These are phyloP conservation scores for Balearica regulorum DNA, from an alignment of 2,797 vertebrate species.

Conservation along the genomic window DNA sequence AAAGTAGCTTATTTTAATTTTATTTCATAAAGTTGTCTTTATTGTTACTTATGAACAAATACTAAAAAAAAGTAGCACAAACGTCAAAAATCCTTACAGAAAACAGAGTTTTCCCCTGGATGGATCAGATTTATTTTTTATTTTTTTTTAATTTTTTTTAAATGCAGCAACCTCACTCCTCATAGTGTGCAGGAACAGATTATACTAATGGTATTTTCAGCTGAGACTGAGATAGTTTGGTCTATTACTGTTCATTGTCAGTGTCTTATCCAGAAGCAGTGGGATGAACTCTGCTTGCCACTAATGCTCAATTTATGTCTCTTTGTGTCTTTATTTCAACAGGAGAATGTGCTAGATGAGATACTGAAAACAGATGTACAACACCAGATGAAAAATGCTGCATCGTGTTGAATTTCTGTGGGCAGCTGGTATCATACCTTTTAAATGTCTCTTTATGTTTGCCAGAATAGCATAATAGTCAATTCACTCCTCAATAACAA, in stretches of 20 bases:
- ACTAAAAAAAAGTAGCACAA: neutral
- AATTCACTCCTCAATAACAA: neutral
- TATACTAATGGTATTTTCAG: neutral
- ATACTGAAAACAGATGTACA: slow-evolving; percentile 40
- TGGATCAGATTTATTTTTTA: neutral
- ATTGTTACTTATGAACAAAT: neutral
- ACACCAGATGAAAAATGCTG: slow-evolving; percentile 11
- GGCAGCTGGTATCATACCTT: slow-evolving; percentile 23
- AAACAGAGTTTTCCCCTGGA: neutral
- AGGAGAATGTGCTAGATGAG: neutral
- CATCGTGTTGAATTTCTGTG: neutral
- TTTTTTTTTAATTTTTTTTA: neutral
- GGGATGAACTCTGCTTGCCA: slow-evolving; percentile 35
- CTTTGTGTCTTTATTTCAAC: slow-evolving; percentile 25
- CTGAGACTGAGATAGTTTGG: neutral
- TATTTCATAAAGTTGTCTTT: neutral
- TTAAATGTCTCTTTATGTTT: slow-evolving; percentile 26
- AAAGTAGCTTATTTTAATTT: neutral
- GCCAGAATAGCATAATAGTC: neutral
- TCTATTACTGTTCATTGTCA: slow-evolving; percentile 13
- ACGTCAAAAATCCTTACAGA: neutral
- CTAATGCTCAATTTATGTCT: slow-evolving; percentile 38
- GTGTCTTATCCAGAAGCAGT: slow-evolving; percentile 13
- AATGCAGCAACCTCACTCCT: neutral
- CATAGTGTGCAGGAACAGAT: neutral